phyloP scores from a whole-genome alignment of 2,888 invertebrate genomes.

The Conchocele bisecta region DNA sequence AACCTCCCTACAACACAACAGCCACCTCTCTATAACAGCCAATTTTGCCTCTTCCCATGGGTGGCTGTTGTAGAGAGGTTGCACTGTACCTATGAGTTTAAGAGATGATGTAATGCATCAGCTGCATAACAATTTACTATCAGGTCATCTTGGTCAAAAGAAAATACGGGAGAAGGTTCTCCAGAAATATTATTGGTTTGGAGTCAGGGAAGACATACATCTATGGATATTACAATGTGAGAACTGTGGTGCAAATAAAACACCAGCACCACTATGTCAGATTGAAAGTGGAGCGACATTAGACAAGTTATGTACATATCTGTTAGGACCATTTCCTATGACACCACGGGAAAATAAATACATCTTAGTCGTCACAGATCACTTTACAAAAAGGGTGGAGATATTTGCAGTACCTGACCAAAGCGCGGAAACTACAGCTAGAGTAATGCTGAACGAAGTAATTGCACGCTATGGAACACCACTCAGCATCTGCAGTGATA shows the following conservation, averaged over 20 bases:
- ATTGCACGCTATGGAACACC: constrained; percentile 43
- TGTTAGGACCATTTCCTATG: constrained; percentile 50
- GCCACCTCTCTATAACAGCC: too few species aligned
- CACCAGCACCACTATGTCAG: constrained; percentile 18
- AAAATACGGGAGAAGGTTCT: constrained; percentile 27
- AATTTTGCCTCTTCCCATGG: too few species aligned
- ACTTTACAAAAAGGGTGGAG: constrained; percentile 54
- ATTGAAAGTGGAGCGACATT: constrained; percentile 44
- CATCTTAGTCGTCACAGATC: constrained; percentile 50
- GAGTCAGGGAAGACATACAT: constrained; percentile 30
- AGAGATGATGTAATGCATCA: constrained; percentile 18
- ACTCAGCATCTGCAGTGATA: constrained; percentile 41
- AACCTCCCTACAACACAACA: too few species aligned
- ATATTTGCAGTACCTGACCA: constrained; percentile 47
- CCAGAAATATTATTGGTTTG: constrained; percentile 37
- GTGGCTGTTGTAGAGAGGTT: too few species aligned
- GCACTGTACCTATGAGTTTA: constrained; percentile 24
- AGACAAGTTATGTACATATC: constrained; percentile 44
- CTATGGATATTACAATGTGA: constrained; percentile 32
- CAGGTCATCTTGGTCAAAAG: constrained; percentile 42
- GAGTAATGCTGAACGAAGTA: constrained; percentile 47
- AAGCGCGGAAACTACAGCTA: constrained; percentile 41
- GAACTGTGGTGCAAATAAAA: constrained; percentile 33
- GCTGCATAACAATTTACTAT: constrained; percentile 28
- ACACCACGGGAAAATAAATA: constrained; percentile 51